phyloP scores from a whole-genome alignment of 1,140 invertebrate species.

The Bradynema listronoti region DNA sequence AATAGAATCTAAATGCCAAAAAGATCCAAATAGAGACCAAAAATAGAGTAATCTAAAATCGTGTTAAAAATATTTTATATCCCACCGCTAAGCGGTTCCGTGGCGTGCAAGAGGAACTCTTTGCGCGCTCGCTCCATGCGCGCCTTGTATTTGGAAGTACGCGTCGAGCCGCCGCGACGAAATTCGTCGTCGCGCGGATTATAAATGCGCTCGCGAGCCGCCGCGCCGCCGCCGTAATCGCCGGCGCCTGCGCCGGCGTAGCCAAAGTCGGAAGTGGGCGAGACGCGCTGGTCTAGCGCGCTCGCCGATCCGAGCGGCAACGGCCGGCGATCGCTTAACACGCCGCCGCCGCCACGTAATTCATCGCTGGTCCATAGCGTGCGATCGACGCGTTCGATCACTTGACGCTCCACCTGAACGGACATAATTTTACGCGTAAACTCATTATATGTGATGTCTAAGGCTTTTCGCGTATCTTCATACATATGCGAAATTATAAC shows the following conservation, averaged over 20 bases:
- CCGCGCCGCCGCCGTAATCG: slow-evolving; percentile 9
- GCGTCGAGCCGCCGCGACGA: slow-evolving; percentile 37
- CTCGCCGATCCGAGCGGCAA: slow-evolving; percentile 12
- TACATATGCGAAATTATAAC: slow-evolving; percentile 11
- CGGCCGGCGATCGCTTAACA: no score
- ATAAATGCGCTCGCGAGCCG: slow-evolving; percentile 43
- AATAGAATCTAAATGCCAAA: no score
- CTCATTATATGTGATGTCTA: no score
- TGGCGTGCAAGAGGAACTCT: slow-evolving; percentile 35
- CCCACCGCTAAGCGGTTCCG: slow-evolving; percentile 9
- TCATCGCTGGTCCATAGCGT: slow-evolving; percentile 54
- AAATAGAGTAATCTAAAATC: no score
- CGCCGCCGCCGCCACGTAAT: not conserved
- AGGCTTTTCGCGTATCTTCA: no score
- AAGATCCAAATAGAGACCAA: no score
- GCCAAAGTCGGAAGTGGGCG: not conserved
- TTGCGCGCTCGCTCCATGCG: slow-evolving; percentile 49
- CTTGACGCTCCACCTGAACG: slow-evolving; percentile 43
- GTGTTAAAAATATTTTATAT: not conserved
- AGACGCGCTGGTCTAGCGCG: slow-evolving; percentile 17
- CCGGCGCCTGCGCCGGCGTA: not conserved
- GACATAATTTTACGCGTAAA: not conserved
- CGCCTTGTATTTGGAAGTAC: slow-evolving; percentile 42
- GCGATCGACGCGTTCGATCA: slow-evolving; percentile 55
- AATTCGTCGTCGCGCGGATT: slow-evolving; percentile 39